phyloP scores from a whole-genome alignment of 2,797 vertebrate genomes.

The Falco rusticolus region DNA sequence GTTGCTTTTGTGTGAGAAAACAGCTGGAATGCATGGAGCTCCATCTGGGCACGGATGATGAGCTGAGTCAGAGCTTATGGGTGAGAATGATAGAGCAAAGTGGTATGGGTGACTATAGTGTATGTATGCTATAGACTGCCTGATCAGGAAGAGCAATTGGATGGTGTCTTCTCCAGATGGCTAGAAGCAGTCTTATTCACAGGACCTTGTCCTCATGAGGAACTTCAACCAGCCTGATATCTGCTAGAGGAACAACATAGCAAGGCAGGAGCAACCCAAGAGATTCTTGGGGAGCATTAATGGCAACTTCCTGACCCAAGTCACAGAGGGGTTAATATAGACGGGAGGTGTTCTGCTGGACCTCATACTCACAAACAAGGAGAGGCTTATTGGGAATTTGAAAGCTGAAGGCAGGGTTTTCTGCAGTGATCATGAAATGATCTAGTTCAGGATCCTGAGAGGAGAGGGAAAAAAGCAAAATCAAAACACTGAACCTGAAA shows the following conservation, averaged over 20 bases:
- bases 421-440: neutral
- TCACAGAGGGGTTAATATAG: neutral
- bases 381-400: neutral
- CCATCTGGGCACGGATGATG: no score
- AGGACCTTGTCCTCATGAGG: neutral
- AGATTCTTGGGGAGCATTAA: neutral
- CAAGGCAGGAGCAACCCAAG: neutral
- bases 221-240: neutral
- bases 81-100: neutral
- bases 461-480: neutral
- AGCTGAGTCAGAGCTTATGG: neutral
- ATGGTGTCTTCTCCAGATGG: neutral
- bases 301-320: neutral
- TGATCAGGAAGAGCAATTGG: neutral
- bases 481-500: neutral
- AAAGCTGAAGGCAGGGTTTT: neutral
- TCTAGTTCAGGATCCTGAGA: neutral
- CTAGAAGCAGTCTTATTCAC: neutral
- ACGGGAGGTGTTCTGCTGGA: neutral
- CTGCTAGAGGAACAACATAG: neutral
- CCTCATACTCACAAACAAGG: neutral
- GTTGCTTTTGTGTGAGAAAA: neutral
- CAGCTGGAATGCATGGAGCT: neutral
- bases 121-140: neutral
- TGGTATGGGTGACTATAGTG: neutral